Evolutionary conservation across 2,113 vertebrate genomes (phyloP), one percentile per base, ranked within the genome.

Genomic region (Lasiurus borealis): DNA sequence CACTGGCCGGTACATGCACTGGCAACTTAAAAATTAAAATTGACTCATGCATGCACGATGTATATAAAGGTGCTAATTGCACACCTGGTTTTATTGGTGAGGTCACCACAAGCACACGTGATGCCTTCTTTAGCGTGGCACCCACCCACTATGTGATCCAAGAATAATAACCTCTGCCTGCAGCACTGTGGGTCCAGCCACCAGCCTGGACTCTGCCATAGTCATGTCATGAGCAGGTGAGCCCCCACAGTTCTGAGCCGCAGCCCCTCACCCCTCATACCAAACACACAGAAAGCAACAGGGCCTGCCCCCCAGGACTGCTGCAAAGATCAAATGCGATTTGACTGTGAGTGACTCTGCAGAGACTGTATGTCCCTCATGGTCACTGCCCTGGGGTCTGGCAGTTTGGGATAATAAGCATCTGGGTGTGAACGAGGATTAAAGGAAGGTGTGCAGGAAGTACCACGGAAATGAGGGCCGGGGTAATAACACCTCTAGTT

Each of bases 111-210:
- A 1, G 2, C 4, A 9, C 40, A 54, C 19, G 1, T 71, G 72
- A 16, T n/a, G 16, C 10, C 44, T 54, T 25, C 21, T 36, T 68
- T 57, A 88, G 34, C 21, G 80, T 18, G 31, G 16, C 59, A n/a
- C 23, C 78, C 59, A n/a, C 23, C 78, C 71, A 62, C 19, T 27
- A 10, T 1, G 0, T 31, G 34, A 59, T 52, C 46, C 73, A 52
- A 82, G n/a, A n/a, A n/a, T n/a, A 81, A n/a, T 8, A 64, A 13
- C 14, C 6, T 6, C 21, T 1, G 3, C 76, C 0, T 0, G 1
- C 36, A 40, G 27, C 18, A 0, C 10, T 29, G n/a, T 19, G 72
- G 12, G 12, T 10, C 7, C 64, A 27, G 59, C 64, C 31, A 10
- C 27, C 44, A 7, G 27, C 19, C 31, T 18, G 29, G 13, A 12